Conservation (phyloP, 2,888 invertebrate genomes). For the Cataglyphis cursor region DNA sequence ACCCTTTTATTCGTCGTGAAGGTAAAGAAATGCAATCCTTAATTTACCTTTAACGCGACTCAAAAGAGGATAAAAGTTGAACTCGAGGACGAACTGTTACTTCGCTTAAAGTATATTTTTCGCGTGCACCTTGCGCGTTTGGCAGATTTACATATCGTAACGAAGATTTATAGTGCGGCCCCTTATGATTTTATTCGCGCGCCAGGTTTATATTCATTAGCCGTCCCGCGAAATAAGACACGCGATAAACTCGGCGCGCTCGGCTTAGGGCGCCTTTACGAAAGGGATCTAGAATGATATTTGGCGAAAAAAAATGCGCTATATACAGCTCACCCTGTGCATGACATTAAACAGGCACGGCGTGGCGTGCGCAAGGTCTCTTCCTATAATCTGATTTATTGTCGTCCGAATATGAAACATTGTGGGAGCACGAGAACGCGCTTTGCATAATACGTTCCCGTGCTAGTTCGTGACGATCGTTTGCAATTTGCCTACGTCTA, state of each 20-base stretch:
- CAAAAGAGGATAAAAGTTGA: not conserved
- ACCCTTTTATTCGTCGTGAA: not conserved
- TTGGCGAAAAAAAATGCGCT: not conserved
- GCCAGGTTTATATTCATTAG: constrained; percentile 50
- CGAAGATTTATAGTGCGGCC: constrained; percentile 41
- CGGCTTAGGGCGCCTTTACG: constrained; percentile 19
- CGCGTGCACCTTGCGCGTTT: not conserved
- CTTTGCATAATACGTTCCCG: constrained; percentile 29
- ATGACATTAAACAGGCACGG: constrained; percentile 7
- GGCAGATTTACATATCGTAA: constrained; percentile 44
- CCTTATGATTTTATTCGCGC: constrained; percentile 5
- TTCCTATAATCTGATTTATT: constrained; percentile 50
- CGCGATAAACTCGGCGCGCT: constrained; percentile 38
- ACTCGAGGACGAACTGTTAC: not conserved
- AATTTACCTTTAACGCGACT: not conserved
- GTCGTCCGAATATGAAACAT: constrained; percentile 21
- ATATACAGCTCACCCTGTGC: not conserved
- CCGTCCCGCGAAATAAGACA: constrained; percentile 36
- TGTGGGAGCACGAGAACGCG: constrained; percentile 8
- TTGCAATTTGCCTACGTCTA: not conserved
- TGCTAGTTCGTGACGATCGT: constrained; percentile 10
- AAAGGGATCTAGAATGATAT: constrained; percentile 2
- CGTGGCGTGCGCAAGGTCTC: constrained; percentile 1
- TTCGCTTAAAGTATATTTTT: constrained; percentile 12
- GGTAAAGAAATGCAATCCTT: not conserved